phyloP scores from a whole-genome alignment of 2,888 invertebrate genomes.

The Caenorhabditis sp. region DNA sequence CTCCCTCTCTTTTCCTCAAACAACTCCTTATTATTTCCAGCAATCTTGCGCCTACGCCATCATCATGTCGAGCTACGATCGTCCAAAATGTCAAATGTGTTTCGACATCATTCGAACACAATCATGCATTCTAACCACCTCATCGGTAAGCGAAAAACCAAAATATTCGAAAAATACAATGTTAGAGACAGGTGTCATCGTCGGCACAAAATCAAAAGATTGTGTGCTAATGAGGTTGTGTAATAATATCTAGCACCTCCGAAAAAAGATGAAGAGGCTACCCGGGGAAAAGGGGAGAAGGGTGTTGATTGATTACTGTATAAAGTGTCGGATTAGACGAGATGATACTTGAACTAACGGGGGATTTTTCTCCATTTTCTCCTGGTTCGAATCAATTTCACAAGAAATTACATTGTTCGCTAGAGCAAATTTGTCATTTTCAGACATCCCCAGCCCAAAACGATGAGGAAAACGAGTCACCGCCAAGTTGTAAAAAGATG shows the following conservation, averaged over 20 bases:
- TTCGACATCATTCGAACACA: conserved; percentile 48
- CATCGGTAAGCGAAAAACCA: conserved; percentile 17
- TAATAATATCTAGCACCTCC: conserved; percentile 17
- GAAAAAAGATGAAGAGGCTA: too few species aligned
- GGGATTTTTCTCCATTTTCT: background rate
- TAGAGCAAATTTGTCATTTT: too few species aligned
- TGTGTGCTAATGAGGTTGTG: conserved; percentile 44
- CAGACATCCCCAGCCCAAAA: background rate
- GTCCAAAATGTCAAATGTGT: conserved; percentile 59
- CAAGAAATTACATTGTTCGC: too few species aligned
- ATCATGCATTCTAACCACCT: conserved; percentile 8
- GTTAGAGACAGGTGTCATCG: conserved; percentile 23
- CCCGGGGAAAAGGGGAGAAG: too few species aligned
- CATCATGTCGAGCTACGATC: conserved; percentile 53
- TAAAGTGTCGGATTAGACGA: background rate
- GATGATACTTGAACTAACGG: conserved; percentile 9
- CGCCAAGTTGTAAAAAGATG: conserved; percentile 32
- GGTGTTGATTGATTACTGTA: conserved; percentile 29
- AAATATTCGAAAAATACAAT: background rate
- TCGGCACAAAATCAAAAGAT: conserved; percentile 13
- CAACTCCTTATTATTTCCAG: too few species aligned
- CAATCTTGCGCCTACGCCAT: conserved; percentile 51
- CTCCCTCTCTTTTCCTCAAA: too few species aligned
- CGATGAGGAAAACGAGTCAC: conserved; percentile 8
- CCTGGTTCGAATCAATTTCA: background rate